Conservation (phyloP, 2,113 vertebrate species). For the Dicaeum eximium region DNA sequence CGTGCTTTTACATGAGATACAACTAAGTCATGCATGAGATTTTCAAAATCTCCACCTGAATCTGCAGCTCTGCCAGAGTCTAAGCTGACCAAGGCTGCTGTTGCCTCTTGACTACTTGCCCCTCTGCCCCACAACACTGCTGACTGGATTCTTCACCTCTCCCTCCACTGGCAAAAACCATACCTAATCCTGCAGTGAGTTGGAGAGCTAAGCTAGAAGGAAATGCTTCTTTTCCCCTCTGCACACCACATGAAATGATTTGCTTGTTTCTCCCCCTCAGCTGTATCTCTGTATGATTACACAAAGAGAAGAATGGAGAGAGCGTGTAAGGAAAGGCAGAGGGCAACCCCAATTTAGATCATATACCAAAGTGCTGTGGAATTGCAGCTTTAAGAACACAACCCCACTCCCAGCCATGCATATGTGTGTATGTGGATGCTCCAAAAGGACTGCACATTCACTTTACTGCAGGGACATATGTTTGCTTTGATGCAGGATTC, state of each 20-base stretch:
- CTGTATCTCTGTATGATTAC: not conserved
- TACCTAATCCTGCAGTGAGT: not conserved
- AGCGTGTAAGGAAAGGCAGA: not conserved
- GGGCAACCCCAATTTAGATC: not conserved
- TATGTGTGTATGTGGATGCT: not conserved
- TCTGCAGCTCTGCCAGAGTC: not conserved
- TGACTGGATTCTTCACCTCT: not conserved
- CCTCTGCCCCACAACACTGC: not conserved
- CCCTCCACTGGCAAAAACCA: not conserved
- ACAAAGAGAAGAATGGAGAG: not conserved
- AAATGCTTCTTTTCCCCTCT: not conserved
- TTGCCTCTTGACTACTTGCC: not conserved
- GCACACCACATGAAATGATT: accelerated
- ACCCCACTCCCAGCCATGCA: not conserved
- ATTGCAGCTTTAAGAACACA: not conserved
- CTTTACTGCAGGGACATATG: not conserved
- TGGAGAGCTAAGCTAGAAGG: not conserved
- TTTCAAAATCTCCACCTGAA: not conserved
- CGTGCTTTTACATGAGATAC: not conserved
- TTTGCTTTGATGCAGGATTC: not conserved
- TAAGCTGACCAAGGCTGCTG: not conserved
- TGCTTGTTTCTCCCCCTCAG: not conserved
- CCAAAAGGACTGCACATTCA: not conserved
- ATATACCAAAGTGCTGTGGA: not conserved
- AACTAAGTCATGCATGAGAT: not conserved